phyloP scores from a whole-genome alignment of 2,797 vertebrate genomes.

The Gobio occitaniae region DNA sequence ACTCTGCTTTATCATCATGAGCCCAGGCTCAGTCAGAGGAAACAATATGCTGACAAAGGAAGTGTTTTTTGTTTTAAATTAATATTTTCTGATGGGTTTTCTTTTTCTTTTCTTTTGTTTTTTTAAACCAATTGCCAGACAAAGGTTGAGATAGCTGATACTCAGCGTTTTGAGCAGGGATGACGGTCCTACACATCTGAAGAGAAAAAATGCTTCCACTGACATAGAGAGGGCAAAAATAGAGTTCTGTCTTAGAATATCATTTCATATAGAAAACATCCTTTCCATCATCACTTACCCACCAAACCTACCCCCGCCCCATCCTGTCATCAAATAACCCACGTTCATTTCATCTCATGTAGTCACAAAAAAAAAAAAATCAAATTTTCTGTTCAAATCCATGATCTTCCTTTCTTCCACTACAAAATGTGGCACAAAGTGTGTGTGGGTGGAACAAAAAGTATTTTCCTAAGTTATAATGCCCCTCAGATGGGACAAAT shows the following conservation, averaged over 20 bases:
- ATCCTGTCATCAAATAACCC: not conserved
- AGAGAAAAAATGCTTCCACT: constrained; percentile 29
- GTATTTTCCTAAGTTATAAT: constrained; percentile 28
- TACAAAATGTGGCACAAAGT: constrained; percentile 28
- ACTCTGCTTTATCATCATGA: constrained; percentile 87
- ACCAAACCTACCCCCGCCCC: no score
- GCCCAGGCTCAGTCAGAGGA: constrained; percentile 46
- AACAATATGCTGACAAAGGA: constrained; percentile 32
- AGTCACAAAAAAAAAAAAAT: not conserved
- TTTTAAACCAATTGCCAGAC: constrained; percentile 34
- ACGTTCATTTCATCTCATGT: not conserved
- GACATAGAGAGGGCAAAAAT: constrained; percentile 29
- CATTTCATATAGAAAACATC: constrained; percentile 6
- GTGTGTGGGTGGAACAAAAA: constrained; percentile 21
- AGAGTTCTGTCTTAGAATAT: constrained; percentile 20
- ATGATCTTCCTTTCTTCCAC: not conserved
- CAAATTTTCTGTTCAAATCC: not conserved
- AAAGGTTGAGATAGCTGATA: constrained; percentile 35
- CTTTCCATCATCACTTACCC: not conserved
- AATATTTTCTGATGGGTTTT: constrained; percentile 14
- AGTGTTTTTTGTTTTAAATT: constrained; percentile 39
- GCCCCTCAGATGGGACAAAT: constrained; percentile 16
- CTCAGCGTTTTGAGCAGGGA: constrained; percentile 27
- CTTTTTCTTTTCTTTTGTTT: constrained; percentile 25
- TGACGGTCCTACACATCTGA: constrained; percentile 30